Conservation (phyloP, 2,797 vertebrate species). For the Zalophus californianus region DNA sequence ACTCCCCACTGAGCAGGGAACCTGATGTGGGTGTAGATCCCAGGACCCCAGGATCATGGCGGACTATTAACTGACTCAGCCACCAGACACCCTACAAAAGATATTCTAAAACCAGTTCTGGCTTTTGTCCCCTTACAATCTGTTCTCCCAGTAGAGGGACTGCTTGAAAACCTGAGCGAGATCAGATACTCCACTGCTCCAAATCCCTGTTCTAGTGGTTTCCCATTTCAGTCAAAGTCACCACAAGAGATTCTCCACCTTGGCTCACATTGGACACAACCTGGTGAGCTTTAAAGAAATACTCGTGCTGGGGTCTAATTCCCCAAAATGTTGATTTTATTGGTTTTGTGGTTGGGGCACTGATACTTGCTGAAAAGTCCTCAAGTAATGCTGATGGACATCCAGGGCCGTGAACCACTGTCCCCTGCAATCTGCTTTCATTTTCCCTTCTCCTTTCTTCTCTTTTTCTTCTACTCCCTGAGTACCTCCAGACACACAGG, state of each 20-base stretch:
- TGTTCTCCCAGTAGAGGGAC: neutral
- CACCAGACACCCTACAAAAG: neutral
- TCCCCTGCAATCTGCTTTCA: neutral
- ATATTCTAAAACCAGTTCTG: neutral
- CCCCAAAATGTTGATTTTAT: neutral
- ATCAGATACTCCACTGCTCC: neutral
- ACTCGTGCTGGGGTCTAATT: neutral
- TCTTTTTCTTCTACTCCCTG: neutral
- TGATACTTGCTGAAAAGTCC: neutral
- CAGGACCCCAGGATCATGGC: too few species aligned
- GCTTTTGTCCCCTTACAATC: neutral
- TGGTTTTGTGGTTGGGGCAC: neutral
- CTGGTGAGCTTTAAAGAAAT: constrained; percentile 8
- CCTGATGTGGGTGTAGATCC: too few species aligned
- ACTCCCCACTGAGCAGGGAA: neutral
- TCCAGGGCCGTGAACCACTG: neutral
- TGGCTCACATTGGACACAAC: neutral
- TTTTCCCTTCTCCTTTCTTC: neutral
- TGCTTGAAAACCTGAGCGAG: neutral
- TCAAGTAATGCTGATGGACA: neutral
- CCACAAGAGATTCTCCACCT: neutral
- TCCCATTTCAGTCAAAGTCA: neutral
- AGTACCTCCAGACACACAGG: neutral
- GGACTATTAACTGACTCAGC: too few species aligned
- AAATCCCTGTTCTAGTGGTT: neutral